These are phyloP conservation scores for Zosterops borbonicus DNA, from an alignment of 2,113 vertebrate genomes.

Conservation along the genomic window DNA sequence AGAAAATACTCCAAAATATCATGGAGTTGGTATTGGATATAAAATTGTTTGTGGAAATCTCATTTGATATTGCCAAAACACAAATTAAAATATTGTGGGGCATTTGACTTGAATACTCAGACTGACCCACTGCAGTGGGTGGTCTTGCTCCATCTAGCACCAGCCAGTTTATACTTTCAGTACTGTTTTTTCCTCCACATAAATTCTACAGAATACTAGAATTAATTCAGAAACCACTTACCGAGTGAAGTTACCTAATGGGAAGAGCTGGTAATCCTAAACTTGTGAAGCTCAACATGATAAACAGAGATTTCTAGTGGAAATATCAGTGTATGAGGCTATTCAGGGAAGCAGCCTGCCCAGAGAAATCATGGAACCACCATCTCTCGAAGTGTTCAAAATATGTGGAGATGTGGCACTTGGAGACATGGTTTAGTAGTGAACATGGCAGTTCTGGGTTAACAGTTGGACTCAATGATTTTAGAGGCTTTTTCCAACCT, in stretches of 20 bases:
- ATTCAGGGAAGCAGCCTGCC: neutral
- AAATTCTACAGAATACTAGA: neutral
- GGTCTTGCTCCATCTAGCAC: neutral
- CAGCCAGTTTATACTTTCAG: neutral
- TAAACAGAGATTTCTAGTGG: neutral
- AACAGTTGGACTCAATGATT: accelerated
- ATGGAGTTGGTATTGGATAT: neutral
- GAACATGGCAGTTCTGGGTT: neutral
- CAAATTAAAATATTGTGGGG: neutral
- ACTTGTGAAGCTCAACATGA: neutral
- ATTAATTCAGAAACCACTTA: neutral
- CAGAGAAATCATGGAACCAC: neutral
- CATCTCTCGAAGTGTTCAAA: neutral
- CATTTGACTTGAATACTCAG: neutral
- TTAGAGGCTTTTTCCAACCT: neutral
- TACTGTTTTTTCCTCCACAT: neutral
- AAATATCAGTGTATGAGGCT: neutral
- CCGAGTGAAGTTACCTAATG: neutral
- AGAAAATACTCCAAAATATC: neutral
- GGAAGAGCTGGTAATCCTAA: neutral
- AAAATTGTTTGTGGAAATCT: neutral
- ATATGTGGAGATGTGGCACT: neutral
- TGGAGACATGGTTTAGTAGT: neutral
- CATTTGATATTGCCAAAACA: neutral
- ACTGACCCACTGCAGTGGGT: neutral